Evolutionary conservation across 2,113 vertebrate species (phyloP), one percentile per base, ranked within the genome.

Genomic region (Guaruba guarouba): DNA sequence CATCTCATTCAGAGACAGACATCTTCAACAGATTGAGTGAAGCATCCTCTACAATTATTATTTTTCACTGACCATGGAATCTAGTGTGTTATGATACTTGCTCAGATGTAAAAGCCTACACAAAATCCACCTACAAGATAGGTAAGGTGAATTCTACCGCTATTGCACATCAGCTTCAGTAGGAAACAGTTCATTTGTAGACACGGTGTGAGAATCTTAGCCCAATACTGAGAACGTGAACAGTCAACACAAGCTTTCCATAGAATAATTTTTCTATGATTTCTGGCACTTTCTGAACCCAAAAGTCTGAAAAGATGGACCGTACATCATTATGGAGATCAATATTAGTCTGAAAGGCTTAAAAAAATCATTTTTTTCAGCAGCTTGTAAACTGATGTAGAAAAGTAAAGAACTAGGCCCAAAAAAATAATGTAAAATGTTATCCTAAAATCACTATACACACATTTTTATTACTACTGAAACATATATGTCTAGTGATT

Each of bases 211-310:
- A 67, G 15, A 82, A 35, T 27, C 46, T 29, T 48, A 35, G 7
- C 4, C 10, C 7, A 46, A 16, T 76, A 64, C 2, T 0, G 1
- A n/a, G 13, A 78, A 75, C 5, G 8, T 13, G 77, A 84, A 25
- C 10, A 16, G 5, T 44, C 8, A 24, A 37, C 3, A 31, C 37
- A 11, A 62, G 10, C 23, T 73, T 90, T 63, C 24, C 15, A 18
- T 7, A 17, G 8, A 37, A 28, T 39, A 46, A 66, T 37, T 82
- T 28, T 67, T 52, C 3, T 27, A n/a, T 12, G 3, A 3, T 51
- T 87, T 84, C 55, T 82, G 20, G 2, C 51, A 57, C 27, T 22
- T 66, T 66, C 37, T 62, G 18, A 8, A 49, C 52, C 37, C 1
- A 1, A 29, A 78, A 79, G 8, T 41, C 39, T 68, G 28, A 78